Base-by-base conservation (phyloP, 2,888 invertebrate genomes). In the Drosophila stalkeri region DNA sequence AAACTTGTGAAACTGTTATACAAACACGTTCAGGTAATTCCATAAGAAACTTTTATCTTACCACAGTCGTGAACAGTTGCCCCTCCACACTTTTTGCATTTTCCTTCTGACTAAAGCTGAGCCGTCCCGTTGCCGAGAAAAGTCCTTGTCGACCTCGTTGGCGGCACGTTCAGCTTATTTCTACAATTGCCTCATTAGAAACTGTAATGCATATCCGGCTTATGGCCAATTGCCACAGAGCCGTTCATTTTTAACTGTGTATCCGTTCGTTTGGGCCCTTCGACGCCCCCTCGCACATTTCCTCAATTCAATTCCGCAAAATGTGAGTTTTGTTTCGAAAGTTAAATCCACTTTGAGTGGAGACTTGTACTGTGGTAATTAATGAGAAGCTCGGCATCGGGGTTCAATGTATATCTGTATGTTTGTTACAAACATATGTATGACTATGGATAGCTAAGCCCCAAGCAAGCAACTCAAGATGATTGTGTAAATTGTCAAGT, bases 181-280 rank as follows among this genome's bases (percentile, higher is more conserved):
- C 81, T 79, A 78, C 83, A 84, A 84, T 84, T 84, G 83, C 81
- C 83, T 84, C 83, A 84, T 84, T 84, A 84, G 83, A 67, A 81
- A 72, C 75, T 79, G 80, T 80, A 84, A 82, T 85, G 86, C 82
- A 85, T 82, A 83, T 83, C 82, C 86, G 86, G 73, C 67, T 83
- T 80, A 83, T 72, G 70, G 73, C 75, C 80, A 85, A 77, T 82
- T 82, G 79, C 72, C 80, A 75, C 79, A 74, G 64, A 73, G 63
- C 79, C 75, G 47, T 47, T 68, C 64, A 66, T 60, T 75, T 81
- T 81, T 69, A 72, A 76, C 74, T 59, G 66, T 57, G 44, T 51
- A 35, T 27, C 46, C 81, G 52, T 70, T 56, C 55, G 41, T 44
- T 54, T 46, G 37, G 33, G 23, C 12, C 44, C 47, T 46, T 8